Evolutionary conservation across 2,888 invertebrate genomes (phyloP).

Genomic region (Mythimna loreyi): DNA sequence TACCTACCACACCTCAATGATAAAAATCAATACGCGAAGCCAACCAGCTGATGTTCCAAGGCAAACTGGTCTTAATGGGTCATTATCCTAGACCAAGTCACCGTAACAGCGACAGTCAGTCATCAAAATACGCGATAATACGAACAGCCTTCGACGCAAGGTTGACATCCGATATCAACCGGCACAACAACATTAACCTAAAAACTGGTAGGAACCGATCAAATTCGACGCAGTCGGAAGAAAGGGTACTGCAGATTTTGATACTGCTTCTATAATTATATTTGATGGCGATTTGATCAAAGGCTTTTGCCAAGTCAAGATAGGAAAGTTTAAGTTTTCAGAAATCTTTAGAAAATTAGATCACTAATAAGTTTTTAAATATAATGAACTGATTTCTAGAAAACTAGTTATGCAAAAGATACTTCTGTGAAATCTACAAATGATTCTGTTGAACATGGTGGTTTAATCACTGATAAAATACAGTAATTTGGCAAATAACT

Average conservation of each 20-base stretch:
- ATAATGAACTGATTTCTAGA: not conserved
- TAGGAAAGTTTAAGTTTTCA: not conserved
- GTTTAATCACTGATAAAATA: constrained; percentile 12
- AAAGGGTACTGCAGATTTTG: constrained; percentile 44
- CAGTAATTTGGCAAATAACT: constrained; percentile 40
- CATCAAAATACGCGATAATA: constrained; percentile 67
- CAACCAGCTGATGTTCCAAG: constrained; percentile 65
- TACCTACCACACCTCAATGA: constrained; percentile 51
- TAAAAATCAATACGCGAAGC: constrained; percentile 65
- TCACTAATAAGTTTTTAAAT: not conserved
- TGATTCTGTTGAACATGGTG: constrained; percentile 4
- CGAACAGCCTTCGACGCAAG: constrained; percentile 70
- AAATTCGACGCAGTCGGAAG: constrained; percentile 45
- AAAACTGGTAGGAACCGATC: constrained; percentile 66
- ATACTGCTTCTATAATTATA: not conserved
- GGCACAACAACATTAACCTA: constrained; percentile 70
- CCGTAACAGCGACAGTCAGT: constrained; percentile 60
- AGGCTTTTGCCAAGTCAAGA: not conserved
- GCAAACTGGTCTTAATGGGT: constrained; percentile 57
- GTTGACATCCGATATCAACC: constrained; percentile 68
- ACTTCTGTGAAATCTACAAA: not conserved
- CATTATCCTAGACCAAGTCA: constrained; percentile 66
- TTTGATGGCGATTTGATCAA: constrained; percentile 16
- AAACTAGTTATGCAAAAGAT: not conserved
- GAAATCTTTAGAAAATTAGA: not conserved